Evolutionary conservation across 2,797 vertebrate genomes (phyloP), one percentile per base, ranked within the genome.

Genomic region (Enteromius unitaeniatus): DNA sequence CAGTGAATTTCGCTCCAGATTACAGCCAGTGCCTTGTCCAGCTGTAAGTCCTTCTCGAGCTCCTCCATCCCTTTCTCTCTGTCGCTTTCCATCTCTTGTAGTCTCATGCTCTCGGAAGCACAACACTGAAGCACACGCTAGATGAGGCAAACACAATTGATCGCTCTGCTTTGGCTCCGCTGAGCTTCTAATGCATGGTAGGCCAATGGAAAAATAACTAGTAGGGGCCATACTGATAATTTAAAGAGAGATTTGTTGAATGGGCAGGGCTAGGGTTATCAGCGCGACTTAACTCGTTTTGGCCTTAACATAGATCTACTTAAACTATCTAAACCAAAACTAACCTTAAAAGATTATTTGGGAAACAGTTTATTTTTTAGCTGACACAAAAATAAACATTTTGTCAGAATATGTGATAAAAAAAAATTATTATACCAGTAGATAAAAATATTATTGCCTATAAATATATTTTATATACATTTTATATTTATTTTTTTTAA

Each of bases 121-220:
- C 79, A 0, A 31, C 64, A 10, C 28, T n/a, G 79, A 65, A 79
- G 83, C 83, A 78, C 86, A 88, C 58, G 78, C 91, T 89, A 87
- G 83, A 47, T 26, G 40, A 88, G 84, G 76, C 87, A 91, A 92
- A 90, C 86, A 84, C 85, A 88, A 92, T 91, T 45, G 87, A 91
- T 87, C 13, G 55, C 70, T 84, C 28, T 72, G 62, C 72, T 79
- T 79, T 67, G 1, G 81, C 51, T 68, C 17, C 37, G 58, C 60
- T 26, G 81, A 62, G 68, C 62, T 72, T 81, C 82, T 78, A 47
- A 84, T 88, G 81, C 82, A 47, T 84, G 85, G 55, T 81, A 53
- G 49, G 69, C 78, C 14, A 40, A 89, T 80, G 78, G 86, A 87
- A 86, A 82, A 78, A 53, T 51, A 45, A 73, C 70, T 42, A 26